Conservation (phyloP, 2,888 invertebrate species). For the Rhabditoides inermis region DNA sequence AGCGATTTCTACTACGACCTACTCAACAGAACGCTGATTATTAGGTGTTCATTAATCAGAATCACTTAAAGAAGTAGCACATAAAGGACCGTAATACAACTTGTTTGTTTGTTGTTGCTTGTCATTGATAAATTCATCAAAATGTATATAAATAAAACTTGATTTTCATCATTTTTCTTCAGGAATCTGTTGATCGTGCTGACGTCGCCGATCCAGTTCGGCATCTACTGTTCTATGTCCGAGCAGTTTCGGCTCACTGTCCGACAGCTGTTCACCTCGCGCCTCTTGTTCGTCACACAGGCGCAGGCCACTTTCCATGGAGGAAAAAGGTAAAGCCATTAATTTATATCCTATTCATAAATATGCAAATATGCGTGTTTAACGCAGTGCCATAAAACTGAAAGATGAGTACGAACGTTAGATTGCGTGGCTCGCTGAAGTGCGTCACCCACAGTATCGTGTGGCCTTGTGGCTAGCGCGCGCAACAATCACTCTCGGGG, state of each 20-base stretch:
- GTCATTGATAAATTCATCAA: background rate
- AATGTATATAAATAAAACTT: background rate
- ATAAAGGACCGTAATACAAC: background rate
- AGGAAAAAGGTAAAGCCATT: constrained; percentile 38
- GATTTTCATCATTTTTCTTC: constrained; percentile 69
- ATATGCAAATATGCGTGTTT: too few relatives aligned
- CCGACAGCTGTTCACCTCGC: constrained; percentile 64
- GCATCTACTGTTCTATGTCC: constrained; percentile 90
- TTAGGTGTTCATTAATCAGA: constrained; percentile 54
- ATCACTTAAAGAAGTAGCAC: too few relatives aligned
- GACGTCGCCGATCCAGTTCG: constrained; percentile 79
- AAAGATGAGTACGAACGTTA: too few relatives aligned
- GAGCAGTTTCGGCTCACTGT: constrained; percentile 85
- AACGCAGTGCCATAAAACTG: too few relatives aligned
- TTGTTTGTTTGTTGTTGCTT: background rate
- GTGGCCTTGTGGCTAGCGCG: too few relatives aligned
- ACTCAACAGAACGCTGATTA: constrained; percentile 27
- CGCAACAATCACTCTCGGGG: too few relatives aligned
- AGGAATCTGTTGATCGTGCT: constrained; percentile 83
- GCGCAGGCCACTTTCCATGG: constrained; percentile 42
- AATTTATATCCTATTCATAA: too few relatives aligned
- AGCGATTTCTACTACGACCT: constrained; percentile 6
- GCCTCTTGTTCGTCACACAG: constrained; percentile 36
- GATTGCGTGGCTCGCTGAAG: too few relatives aligned
- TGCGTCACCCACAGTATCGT: too few relatives aligned